These are phyloP conservation scores for Phyto melanocephala DNA, from an alignment of 2,888 invertebrate species.

Conservation along the genomic window DNA sequence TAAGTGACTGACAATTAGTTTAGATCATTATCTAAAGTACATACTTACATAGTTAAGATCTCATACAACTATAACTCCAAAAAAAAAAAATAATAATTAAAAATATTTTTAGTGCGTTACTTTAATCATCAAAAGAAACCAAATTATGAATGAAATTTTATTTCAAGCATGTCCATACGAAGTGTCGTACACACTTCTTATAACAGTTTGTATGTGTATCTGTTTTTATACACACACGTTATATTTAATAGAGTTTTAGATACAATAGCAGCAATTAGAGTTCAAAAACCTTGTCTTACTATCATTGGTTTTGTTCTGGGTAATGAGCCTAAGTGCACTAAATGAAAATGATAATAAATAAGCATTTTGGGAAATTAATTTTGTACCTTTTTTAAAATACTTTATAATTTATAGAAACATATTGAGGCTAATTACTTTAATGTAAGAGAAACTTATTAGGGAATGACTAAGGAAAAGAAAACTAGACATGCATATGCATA, in stretches of 20 bases:
- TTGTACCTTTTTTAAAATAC: neutral
- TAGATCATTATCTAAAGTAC: slow-evolving; percentile 12
- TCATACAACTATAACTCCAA: too few relatives aligned
- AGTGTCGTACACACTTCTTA: neutral
- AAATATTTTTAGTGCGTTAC: slow-evolving; percentile 2
- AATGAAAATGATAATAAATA: neutral
- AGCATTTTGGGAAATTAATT: neutral
- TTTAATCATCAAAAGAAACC: neutral
- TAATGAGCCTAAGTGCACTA: neutral
- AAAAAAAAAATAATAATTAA: neutral
- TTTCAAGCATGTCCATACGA: neutral
- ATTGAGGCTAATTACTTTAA: too few relatives aligned
- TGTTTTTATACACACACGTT: too few relatives aligned
- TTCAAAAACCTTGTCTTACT: neutral
- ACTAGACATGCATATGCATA: too few relatives aligned
- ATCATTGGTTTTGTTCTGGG: neutral
- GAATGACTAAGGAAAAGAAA: too few relatives aligned
- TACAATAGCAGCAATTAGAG: neutral
- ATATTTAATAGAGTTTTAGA: neutral
- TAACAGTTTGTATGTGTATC: neutral
- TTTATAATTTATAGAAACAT: neutral
- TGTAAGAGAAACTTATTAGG: too few relatives aligned
- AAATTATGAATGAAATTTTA: neutral
- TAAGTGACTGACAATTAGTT: neutral
- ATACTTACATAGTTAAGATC: slow-evolving; percentile 22